These are phyloP conservation scores for Nixonia krombeini DNA, from an alignment of 1,140 invertebrate species.

Conservation along the genomic window DNA sequence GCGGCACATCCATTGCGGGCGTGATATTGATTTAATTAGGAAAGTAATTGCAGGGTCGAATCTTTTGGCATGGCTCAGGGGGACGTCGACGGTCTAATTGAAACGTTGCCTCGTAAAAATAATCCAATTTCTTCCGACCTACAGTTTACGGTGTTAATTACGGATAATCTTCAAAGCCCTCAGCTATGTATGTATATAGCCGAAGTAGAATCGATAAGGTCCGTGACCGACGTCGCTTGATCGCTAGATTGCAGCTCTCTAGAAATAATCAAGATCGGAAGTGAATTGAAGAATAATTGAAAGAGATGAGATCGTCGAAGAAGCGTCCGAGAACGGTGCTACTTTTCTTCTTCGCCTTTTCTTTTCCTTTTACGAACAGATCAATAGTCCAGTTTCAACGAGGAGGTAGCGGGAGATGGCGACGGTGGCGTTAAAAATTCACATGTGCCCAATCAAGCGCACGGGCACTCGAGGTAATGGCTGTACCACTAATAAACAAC, in stretches of 20 bases:
- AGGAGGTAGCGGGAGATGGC: no score
- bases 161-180: conserved; percentile 59
- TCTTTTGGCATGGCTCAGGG: conserved; percentile 67
- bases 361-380: not conserved
- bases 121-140: conserved; percentile 64
- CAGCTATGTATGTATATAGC: conserved; percentile 41
- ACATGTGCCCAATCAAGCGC: conserved; percentile 14
- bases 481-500: conserved; percentile 57
- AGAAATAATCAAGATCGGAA: no score
- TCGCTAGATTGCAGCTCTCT: not conserved
- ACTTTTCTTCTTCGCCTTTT: no score
- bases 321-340: no score
- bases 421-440: conserved; percentile 5
- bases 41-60: conserved; percentile 68
- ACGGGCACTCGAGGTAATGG: conserved; percentile 33
- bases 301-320: no score
- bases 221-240: conserved; percentile 11
- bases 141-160: conserved; percentile 68
- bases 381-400: not conserved
- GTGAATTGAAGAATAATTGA: conserved; percentile 1
- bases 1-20: no score
- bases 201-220: conserved; percentile 33
- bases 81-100: conserved; percentile 68
- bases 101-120: conserved; percentile 69
- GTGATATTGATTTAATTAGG: conserved; percentile 70